A percentile compares a stretch with the other conserved stretches of the same genome.
These are phyloP conservation scores for Leistus spinibarbis DNA, from an alignment of 2,888 invertebrate species.

Conservation along the genomic window DNA sequence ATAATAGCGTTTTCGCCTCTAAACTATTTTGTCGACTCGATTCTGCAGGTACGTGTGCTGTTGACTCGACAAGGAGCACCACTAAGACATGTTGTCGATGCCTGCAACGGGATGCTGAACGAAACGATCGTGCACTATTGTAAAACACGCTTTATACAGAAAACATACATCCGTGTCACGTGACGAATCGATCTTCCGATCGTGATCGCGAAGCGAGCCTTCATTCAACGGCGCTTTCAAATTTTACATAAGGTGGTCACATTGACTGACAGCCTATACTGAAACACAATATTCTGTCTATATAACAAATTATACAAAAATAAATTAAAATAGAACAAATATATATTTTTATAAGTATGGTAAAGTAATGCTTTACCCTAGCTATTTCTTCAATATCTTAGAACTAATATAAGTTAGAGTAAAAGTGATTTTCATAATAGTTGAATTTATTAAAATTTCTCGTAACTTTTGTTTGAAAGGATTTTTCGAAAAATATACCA, in stretches of 20 bases:
- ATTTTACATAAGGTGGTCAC: background rate
- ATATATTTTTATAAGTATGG: too few species aligned
- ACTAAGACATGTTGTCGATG: background rate
- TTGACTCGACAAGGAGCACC: background rate
- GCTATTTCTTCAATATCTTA: too few species aligned
- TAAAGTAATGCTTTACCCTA: too few species aligned
- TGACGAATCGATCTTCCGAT: background rate
- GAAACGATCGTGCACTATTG: background rate
- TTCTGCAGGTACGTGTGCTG: background rate
- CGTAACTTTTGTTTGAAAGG: too few species aligned
- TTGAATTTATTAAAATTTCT: too few species aligned
- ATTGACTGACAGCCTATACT: too few species aligned
- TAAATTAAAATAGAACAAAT: too few species aligned
- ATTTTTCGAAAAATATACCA: too few species aligned
- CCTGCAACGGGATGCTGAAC: background rate
- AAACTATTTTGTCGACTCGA: background rate
- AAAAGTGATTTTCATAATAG: too few species aligned
- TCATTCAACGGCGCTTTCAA: background rate
- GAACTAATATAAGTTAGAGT: too few species aligned
- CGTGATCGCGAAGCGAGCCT: background rate
- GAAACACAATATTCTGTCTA: too few species aligned
- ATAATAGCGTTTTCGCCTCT: background rate
- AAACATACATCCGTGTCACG: background rate
- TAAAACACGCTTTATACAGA: background rate
- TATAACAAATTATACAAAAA: too few species aligned